Base-by-base conservation (phyloP, 2,888 invertebrate genomes). In the Tetranychus piercei region DNA sequence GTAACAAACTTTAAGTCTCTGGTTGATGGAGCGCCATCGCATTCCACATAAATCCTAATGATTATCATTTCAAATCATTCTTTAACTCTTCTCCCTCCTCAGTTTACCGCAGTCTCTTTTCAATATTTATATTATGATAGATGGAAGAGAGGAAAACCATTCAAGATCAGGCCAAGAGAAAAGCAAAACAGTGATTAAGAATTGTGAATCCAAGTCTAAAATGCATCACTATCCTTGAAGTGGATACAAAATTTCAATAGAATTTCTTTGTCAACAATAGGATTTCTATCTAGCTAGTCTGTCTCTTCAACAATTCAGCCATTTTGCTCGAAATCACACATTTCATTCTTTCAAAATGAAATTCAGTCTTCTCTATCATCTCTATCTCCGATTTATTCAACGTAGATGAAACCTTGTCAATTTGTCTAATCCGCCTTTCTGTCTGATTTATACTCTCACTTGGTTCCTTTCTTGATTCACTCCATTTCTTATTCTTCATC, bases 381-480 rank as follows among this genome's bases (percentile, higher is more conserved):
- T 65, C 65, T 65, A n/a, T 18, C 65, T 65, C 4, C 20, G 6
- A 18, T 65, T 20, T 18, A n/a, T 18, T 20, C 20, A 65, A 18
- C 66, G 20, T n/a, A n/a, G 66, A 65, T 65, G 66, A 65, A 20
- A 20, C 66, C 66, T 18, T 20, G 20, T 20, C 18, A 18, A 20
- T 20, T n/a, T n/a, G 20, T 20, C 20, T 20, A 20, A 65, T n/a
- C 66, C 66, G 66, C 20, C 20, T 65, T 18, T 65, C 66, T 18
- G 66, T 65, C 66, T 65, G 18, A n/a, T 20, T 65, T 20, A n/a
- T 20, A n/a, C 66, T 65, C 66, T 65, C 66, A n/a, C 66, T 65
- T 20, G 18, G 18, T 65, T 20, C 20, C 66, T 65, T 20, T 65
- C 66, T 65, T 20, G 66, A 65, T 20, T 20, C 66, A 65, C 66